Base-by-base conservation (phyloP, 2,888 invertebrate species). In the Dryobotodes eremita region DNA sequence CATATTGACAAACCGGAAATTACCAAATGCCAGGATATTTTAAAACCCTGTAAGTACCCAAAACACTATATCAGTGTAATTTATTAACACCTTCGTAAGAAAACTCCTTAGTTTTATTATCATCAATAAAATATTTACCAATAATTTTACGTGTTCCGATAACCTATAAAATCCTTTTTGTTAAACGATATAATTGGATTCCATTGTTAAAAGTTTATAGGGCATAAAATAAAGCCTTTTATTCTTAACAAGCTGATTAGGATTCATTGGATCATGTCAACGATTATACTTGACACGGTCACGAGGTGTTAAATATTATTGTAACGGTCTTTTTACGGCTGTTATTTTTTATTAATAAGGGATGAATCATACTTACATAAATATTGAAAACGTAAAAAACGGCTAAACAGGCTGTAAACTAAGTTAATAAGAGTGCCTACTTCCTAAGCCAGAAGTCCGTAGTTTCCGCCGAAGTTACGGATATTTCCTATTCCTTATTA, bases 81-180 rank as follows among this genome's bases (percentile, higher is more conserved):
- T 86, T 86, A 84, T 83, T 77, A 64, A 68, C 57, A 68, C n/a
- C 66, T 83, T 85, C 15, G 13, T 23, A 20, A 26, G 61, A 85
- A 85, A 77, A 42, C 20, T 70, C 48, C 11, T 11, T 46, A 36
- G 42, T 53, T 69, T 83, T 73, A 72, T 55, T 5, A 36, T 31
- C 31, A 11, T 46, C n/a, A 75, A 71, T 85, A 75, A 83, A 73
- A 71, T 62, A 42, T 48, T 13, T 61, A 70, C 26, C 20, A 53
- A 85, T 57, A 53, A 68, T 36, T 53, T 59, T n/a, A 72, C 20
- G 42, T 48, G 11, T 86, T 82, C 72, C 62, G 20, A 26, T 55
- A 65, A 66, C 42, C 42, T n/a, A 73, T 86, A 73, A 73, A 77
- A 61, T 53, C 0, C 8, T 36, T 81, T 69, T 64, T 31, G n/a